Evolutionary conservation across 2,797 vertebrate species (phyloP), one percentile per base, ranked within the genome.

Genomic region (Eulemur coronatus): DNA sequence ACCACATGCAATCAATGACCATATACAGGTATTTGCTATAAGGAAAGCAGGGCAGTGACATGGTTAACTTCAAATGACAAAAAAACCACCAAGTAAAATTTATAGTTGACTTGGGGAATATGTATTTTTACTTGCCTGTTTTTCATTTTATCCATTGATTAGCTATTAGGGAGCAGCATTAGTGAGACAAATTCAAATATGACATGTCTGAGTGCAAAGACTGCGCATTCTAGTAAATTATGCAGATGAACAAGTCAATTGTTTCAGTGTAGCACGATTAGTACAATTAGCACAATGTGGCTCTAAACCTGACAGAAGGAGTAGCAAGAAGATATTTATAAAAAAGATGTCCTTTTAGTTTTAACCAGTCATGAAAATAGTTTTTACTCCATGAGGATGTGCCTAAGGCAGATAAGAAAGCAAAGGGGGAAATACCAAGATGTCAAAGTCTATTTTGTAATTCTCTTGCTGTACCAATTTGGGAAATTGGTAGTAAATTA

Each of bases 111-210:
- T 65, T 79, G 28, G 33, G 7, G 30, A 81, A 55, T 73, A 28
- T 20, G 7, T 24, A 67, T 50, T 92, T 43, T 84, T 87, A 52
- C 26, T 67, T 6, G 55, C 67, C 35, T 38, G 22, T 4, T 92
- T 94, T 96, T 76, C 33, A 84, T 89, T 67, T 46, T 35, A 87
- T 75, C 48, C 24, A 48, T 91, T 90, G 48, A 87, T 30, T 95
- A 55, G 43, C 52, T 55, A 59, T 26, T 33, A 87, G 43, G 30
- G 48, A 50, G 18, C 38, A 78, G 4, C 13, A 57, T 73, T 69
- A 70, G 38, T 43, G 50, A 86, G 22, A 28, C 0, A 41, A 75
- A 84, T 81, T 94, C 76, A 93, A 61, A 84, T 59, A 48, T 50
- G n/a, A 82, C 22, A 67, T n/a, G 13, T 28, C 57, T 69, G 20